phyloP scores from a whole-genome alignment of 2,113 vertebrate genomes.

The Hippocampus zosterae region DNA sequence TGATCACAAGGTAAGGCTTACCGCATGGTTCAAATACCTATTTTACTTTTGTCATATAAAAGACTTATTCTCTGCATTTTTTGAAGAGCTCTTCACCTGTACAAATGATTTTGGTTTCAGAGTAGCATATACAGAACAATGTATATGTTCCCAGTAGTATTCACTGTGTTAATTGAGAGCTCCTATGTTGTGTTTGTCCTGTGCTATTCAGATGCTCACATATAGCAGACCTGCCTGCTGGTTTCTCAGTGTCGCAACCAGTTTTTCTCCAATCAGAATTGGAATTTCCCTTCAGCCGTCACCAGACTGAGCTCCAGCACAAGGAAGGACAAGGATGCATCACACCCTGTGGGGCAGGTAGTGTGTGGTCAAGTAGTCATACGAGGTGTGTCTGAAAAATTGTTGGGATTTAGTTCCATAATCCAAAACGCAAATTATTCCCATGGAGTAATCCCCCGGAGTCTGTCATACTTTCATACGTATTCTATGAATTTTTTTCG shows the following conservation, averaged over 20 bases:
- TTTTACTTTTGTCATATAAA: background rate
- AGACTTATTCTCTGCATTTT: background rate
- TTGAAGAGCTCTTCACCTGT: background rate
- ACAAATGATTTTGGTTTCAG: background rate
- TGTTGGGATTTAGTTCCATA: background rate
- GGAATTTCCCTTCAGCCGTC: conserved; percentile 80
- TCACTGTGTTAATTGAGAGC: background rate
- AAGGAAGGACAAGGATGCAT: conserved; percentile 65
- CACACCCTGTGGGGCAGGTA: conserved; percentile 87
- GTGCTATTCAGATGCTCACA: conserved; percentile 72
- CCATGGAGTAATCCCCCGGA: background rate
- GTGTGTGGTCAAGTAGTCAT: background rate
- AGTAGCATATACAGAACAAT: background rate
- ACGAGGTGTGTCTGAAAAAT: background rate
- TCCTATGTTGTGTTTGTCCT: background rate
- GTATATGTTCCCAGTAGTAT: background rate
- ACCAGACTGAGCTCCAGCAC: conserved; percentile 59
- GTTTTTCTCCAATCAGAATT: conserved; percentile 78
- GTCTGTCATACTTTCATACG: no score
- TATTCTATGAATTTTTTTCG: no score
- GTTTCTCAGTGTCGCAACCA: conserved; percentile 70
- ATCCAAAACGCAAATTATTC: background rate
- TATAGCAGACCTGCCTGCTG: conserved; percentile 72
- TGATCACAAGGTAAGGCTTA: conserved; percentile 72
- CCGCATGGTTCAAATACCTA: background rate